A percentile compares a stretch with the other conserved stretches of the same genome.
Evolutionary conservation across 1,140 invertebrate genomes (phyloP).

Genomic region (Plectrocnemia conspersa): DNA sequence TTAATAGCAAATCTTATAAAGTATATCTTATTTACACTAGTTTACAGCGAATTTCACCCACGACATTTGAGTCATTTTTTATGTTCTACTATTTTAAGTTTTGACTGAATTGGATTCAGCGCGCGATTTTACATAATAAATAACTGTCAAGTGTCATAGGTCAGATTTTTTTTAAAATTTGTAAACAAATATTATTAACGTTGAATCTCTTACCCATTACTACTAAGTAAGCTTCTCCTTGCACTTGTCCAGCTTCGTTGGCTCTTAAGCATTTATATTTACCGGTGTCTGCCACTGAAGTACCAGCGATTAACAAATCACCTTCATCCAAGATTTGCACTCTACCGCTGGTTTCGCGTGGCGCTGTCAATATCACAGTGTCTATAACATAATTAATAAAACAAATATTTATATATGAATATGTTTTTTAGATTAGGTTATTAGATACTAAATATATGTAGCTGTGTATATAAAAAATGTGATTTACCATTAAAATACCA

Average conservation of each 20-base stretch:
- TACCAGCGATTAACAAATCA: slow-evolving; percentile 81
- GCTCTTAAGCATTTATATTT: slow-evolving; percentile 83
- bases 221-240: slow-evolving; percentile 73
- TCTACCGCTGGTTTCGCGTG: slow-evolving; percentile 51
- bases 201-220: slow-evolving; percentile 70
- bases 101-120: no score
- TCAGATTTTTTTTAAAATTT: neutral
- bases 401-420: slow-evolving; percentile 5
- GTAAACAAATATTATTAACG: neutral
- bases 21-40: neutral
- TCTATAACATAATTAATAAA: slow-evolving; percentile 30
- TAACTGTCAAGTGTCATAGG: no score
- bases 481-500: slow-evolving; percentile 83
- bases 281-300: slow-evolving; percentile 75
- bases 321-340: slow-evolving; percentile 80
- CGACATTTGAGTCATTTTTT: neutral
- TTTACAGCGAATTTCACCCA: no score
- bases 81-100: no score
- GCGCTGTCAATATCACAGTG: slow-evolving; percentile 28
- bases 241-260: slow-evolving; percentile 82
- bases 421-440: neutral
- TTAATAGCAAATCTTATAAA: slow-evolving; percentile 2
- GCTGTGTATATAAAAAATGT: slow-evolving; percentile 7
- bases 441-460: neutral
- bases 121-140: no score